Evolutionary conservation across 2,113 vertebrate genomes (phyloP), one percentile per base, ranked within the genome.

Genomic region (Petromus typicus): DNA sequence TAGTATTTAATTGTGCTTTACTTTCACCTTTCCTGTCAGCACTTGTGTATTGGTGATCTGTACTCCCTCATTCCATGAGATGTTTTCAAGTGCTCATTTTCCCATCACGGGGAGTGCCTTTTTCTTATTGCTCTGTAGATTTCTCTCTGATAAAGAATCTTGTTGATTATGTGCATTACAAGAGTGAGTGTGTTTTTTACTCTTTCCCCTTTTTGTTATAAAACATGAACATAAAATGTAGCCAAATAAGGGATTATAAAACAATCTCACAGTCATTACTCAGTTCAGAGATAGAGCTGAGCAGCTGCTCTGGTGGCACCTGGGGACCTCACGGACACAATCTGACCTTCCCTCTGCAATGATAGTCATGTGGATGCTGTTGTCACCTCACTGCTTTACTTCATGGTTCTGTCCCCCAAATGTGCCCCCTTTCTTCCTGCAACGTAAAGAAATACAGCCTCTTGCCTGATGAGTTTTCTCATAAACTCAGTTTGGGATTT

Each of bases 1-100:
- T 3, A 7, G 66, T 66, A 51, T 86, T 48, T 92, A 95, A 61
- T 61, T 75, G 57, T 76, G 51, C 57, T 66, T 93, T 43, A 81
- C 34, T 59, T 59, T 86, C 59, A 61, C 30, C 51, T 87, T 86
- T 67, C 40, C 8, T 43, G 43, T 86, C 51, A 86, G 73, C 66
- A 61, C 30, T 82, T 82, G n/a, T 76, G 66, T 73, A 51, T 51
- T n/a, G 73, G 48, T 6, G 79, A 43, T 81, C 86, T 82, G 66
- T 66, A 76, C 86, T 93, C 86, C 73, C 40, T 71, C n/a, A 89
- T 78, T 89, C 34, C 76, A 45, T 32, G 48, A 93, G 67, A 27
- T 54, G 64, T n/a, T 86, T 51, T 64, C 34, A 66, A 66, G 40
- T 59, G 76, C 91, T 90, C n/a, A 67, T 57, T 73, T 93, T 86